These are phyloP conservation scores for Colaptes auratus DNA, from an alignment of 2,113 vertebrate species.

Conservation along the genomic window DNA sequence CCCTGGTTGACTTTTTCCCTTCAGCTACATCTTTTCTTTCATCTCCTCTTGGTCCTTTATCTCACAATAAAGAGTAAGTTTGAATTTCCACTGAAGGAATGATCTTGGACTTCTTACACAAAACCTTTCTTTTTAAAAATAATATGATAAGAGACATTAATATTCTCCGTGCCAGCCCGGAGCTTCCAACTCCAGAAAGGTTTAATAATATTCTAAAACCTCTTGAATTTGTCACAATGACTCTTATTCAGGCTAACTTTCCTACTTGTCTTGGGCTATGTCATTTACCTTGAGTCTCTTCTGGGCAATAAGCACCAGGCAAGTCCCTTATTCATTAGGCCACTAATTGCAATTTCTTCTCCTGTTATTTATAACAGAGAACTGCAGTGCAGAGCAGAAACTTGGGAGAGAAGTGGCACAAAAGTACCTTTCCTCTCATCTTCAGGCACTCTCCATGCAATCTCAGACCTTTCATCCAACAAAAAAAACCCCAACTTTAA, in stretches of 20 bases:
- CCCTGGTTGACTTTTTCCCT: slow-evolving; percentile 15
- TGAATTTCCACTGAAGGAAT: slow-evolving; percentile 56
- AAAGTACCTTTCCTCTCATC: not conserved
- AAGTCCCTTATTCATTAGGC: slow-evolving; percentile 8
- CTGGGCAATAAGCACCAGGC: not conserved
- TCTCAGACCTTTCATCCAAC: not conserved
- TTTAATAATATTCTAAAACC: slow-evolving; percentile 61
- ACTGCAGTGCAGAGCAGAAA: not conserved
- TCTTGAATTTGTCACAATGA: slow-evolving; percentile 66
- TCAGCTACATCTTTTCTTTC: slow-evolving; percentile 8
- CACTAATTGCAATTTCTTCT: slow-evolving; percentile 31
- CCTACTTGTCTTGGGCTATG: not conserved
- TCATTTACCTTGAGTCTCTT: not conserved
- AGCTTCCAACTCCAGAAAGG: slow-evolving; percentile 43
- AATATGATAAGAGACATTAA: slow-evolving; percentile 9
- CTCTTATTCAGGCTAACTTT: slow-evolving; percentile 7
- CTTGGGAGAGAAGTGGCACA: not conserved
- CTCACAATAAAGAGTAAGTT: slow-evolving; percentile 56
- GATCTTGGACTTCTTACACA: slow-evolving; percentile 38
- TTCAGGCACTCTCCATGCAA: not conserved
- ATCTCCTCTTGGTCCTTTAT: slow-evolving; percentile 3
- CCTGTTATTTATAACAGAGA: not conserved
- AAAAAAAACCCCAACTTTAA: not conserved
- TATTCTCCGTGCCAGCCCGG: slow-evolving; percentile 29
- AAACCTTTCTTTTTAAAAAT: not conserved